A percentile compares a stretch with the other conserved stretches of the same genome.
These are phyloP conservation scores for Acronicta leporina DNA, from an alignment of 2,888 invertebrate species.

Conservation along the genomic window DNA sequence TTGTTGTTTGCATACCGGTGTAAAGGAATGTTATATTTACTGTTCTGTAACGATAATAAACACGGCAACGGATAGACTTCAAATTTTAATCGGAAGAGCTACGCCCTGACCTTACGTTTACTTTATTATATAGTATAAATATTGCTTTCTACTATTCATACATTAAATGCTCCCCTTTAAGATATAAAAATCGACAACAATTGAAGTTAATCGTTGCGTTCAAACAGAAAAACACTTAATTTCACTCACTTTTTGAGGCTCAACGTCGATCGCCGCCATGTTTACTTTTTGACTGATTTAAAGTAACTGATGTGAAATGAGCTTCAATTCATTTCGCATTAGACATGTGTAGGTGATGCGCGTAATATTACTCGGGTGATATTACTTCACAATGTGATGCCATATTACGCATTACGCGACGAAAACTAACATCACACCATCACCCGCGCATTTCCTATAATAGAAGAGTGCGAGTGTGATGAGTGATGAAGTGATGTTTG, in stretches of 20 bases:
- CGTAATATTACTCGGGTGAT: too few species aligned
- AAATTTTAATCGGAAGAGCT: conserved; percentile 54
- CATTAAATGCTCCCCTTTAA: conserved; percentile 5
- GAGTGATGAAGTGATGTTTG: too few species aligned
- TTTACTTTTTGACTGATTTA: conserved; percentile 81
- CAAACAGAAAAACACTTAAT: conserved; percentile 42
- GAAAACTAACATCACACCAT: too few species aligned
- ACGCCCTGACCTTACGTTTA: conserved; percentile 55
- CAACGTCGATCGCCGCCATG: conserved; percentile 90
- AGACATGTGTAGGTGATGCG: too few species aligned
- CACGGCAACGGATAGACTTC: conserved; percentile 41
- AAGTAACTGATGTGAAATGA: conserved; percentile 56
- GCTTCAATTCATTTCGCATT: conserved; percentile 27
- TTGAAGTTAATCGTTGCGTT: conserved; percentile 2
- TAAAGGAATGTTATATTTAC: conserved; percentile 50
- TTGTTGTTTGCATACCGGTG: conserved; percentile 42
- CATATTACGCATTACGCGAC: too few species aligned
- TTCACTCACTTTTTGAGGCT: conserved; percentile 82
- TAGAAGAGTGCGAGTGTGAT: too few species aligned
- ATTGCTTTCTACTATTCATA: neutral
- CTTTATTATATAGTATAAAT: conserved; percentile 38
- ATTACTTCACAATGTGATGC: too few species aligned
- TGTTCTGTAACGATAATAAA: conserved; percentile 45
- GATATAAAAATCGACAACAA: conserved; percentile 1
- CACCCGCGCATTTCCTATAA: too few species aligned